Evolutionary conservation across 2,888 invertebrate genomes (phyloP).

Genomic region (Heliothis peltigera): DNA sequence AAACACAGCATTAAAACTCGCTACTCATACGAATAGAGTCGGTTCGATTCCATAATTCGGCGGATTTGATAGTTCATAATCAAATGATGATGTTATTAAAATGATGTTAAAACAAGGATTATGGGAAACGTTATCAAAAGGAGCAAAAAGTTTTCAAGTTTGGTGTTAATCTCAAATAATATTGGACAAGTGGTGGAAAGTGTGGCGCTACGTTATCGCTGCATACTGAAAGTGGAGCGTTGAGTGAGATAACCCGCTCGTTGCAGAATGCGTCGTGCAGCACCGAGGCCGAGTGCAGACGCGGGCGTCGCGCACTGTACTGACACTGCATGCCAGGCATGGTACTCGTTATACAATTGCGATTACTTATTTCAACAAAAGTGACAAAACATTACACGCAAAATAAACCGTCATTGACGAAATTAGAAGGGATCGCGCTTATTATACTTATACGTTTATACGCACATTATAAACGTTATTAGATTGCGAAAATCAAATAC

Average conservation of each 20-base stretch:
- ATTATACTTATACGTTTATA: conserved; percentile 40
- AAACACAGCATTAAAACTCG: conserved; percentile 35
- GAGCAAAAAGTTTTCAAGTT: conserved; percentile 30
- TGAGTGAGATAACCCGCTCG: conserved; percentile 13
- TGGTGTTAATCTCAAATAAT: conserved; percentile 36
- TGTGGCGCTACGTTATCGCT: conserved; percentile 15
- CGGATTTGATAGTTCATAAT: conserved; percentile 49
- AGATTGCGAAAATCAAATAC: conserved; percentile 54
- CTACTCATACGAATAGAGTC: conserved; percentile 34
- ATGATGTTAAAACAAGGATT: conserved; percentile 58
- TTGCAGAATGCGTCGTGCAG: background rate
- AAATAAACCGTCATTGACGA: conserved; percentile 60
- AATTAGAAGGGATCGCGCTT: conserved; percentile 61
- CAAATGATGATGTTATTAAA: conserved; percentile 50
- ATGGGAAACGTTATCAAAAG: conserved; percentile 28
- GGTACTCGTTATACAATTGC: conserved; percentile 53
- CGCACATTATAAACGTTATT: conserved; percentile 43
- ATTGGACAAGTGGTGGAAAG: conserved; percentile 24
- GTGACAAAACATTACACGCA: conserved; percentile 58
- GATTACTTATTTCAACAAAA: conserved; percentile 61
- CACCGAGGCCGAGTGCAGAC: background rate
- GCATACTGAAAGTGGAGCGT: conserved; percentile 29
- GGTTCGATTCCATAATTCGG: conserved; percentile 59
- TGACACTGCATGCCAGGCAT: conserved; percentile 7
- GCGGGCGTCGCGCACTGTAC: background rate